Conservation (phyloP, 2,888 invertebrate species). For the Therioaphis trifolii region DNA sequence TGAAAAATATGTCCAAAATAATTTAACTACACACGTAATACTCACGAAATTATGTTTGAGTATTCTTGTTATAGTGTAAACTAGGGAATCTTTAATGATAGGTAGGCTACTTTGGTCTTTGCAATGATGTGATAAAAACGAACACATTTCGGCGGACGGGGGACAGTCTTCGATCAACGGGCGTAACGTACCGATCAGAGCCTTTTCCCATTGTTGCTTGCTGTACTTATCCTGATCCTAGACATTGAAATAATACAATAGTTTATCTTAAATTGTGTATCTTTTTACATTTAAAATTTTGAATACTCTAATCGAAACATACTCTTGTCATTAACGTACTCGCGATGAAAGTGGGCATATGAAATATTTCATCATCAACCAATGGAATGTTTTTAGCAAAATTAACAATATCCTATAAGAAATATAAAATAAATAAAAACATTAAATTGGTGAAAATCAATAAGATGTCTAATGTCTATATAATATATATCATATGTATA, state of each 20-base stretch:
- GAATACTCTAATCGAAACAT: conserved; percentile 64
- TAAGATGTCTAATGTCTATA: neutral
- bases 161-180: conserved; percentile 77
- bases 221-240: conserved; percentile 55
- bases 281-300: neutral
- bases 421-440: conserved; percentile 64
- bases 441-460: conserved; percentile 25
- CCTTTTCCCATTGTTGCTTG: conserved; percentile 70
- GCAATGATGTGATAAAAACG: conserved; percentile 75
- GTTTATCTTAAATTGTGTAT: neutral
- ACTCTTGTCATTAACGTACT: conserved; percentile 78
- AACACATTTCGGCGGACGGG: conserved; percentile 74
- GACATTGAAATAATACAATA: neutral
- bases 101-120: conserved; percentile 77
- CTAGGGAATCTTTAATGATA: conserved; percentile 77
- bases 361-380: conserved; percentile 80
- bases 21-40: no score
- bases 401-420: conserved; percentile 79
- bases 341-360: conserved; percentile 79
- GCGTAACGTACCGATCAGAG: conserved; percentile 72
- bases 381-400: conserved; percentile 80
- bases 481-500: neutral
- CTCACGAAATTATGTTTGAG: conserved; percentile 81
- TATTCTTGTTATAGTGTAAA: conserved; percentile 81
- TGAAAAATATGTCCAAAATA: no score